A percentile compares a stretch with the other conserved stretches of the same genome.
Conservation (phyloP, 2,888 invertebrate species). For the Andrena hattorfiana region DNA sequence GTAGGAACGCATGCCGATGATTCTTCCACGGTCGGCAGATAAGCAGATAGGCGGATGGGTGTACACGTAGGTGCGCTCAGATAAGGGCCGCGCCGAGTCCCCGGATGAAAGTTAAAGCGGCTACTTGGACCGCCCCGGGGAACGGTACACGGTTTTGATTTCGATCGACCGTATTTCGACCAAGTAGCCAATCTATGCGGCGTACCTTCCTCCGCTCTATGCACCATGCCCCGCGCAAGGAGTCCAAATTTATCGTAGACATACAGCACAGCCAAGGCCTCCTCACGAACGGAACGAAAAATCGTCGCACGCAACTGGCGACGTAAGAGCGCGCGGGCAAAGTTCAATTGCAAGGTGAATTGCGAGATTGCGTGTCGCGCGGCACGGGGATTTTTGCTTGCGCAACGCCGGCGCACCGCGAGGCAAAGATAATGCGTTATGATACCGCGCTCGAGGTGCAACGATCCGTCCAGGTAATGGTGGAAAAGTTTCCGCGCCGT, state of each 20-base stretch:
- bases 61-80: constrained; percentile 72
- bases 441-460: constrained; percentile 25
- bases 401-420: background rate
- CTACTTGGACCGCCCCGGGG: constrained; percentile 28
- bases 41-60: constrained; percentile 72
- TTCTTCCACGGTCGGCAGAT: constrained; percentile 72
- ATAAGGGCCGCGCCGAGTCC: constrained; percentile 55
- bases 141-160: constrained; percentile 36
- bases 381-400: constrained; percentile 8
- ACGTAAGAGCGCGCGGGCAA: too few species aligned
- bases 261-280: too few species aligned
- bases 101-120: constrained; percentile 63
- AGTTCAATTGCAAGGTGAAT: too few species aligned
- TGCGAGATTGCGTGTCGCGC: background rate
- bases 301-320: too few species aligned
- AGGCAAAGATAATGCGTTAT: constrained; percentile 37
- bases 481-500: constrained; percentile 26
- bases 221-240: background rate
- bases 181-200: constrained; percentile 7
- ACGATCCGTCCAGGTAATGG: constrained; percentile 22
- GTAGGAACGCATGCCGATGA: constrained; percentile 72
- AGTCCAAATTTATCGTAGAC: background rate
- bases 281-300: too few species aligned
- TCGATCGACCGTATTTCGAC: constrained; percentile 41
- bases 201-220: background rate